Conservation (phyloP, 2,113 vertebrate genomes). For the Platanista minor region DNA sequence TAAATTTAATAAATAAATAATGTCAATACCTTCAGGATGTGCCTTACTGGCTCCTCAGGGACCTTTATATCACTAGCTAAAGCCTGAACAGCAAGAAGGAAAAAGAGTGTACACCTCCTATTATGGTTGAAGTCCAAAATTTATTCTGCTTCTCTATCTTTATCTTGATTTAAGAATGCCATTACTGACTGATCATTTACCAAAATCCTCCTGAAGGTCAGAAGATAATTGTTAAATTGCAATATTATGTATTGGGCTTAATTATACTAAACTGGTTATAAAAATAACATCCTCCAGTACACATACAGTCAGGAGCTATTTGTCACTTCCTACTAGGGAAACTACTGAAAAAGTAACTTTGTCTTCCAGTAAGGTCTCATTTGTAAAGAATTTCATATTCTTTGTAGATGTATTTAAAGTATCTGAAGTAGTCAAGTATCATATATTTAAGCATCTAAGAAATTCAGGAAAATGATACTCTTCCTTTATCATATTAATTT, state of each 20-base stretch:
- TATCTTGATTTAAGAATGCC: conserved; percentile 15
- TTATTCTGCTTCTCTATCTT: conserved; percentile 18
- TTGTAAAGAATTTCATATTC: not conserved
- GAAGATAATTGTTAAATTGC: not conserved
- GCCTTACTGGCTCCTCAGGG: conserved; percentile 21
- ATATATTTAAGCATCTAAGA: not conserved
- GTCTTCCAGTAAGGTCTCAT: not conserved
- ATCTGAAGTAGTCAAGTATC: not conserved
- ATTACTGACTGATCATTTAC: not conserved
- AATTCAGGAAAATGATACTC: not conserved
- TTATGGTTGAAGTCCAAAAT: not conserved
- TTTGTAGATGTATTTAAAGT: not conserved
- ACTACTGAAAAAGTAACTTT: not conserved
- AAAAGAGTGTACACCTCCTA: not conserved
- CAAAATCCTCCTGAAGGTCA: not conserved
- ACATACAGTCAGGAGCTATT: not conserved
- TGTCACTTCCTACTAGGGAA: not conserved
- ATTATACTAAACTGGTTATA: not conserved
- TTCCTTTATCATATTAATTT: not conserved
- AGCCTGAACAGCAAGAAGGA: not conserved
- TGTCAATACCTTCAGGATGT: conserved; percentile 57
- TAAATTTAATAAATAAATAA: conserved; percentile 75
- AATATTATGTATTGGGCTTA: not conserved
- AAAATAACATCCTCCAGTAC: not conserved
- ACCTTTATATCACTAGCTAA: conserved; percentile 20